These are phyloP conservation scores for Ascidia mentula DNA, from an alignment of 23 tunicate species.

Conservation along the genomic window DNA sequence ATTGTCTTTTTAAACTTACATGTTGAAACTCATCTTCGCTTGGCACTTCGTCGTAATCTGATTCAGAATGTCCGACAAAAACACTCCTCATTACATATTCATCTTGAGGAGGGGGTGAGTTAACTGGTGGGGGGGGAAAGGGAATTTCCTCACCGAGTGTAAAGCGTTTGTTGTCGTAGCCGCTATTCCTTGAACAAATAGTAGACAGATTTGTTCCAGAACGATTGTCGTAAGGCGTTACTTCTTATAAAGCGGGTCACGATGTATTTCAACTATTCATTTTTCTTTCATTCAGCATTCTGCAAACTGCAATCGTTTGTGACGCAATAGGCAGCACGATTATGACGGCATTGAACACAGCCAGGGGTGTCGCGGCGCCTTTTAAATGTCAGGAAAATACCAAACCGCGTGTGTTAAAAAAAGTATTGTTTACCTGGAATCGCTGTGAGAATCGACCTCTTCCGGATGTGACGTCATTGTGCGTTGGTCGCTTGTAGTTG, in stretches of 20 bases:
- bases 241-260: too few species aligned
- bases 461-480: slow-evolving; percentile 1
- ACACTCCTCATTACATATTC: not conserved
- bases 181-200: not conserved
- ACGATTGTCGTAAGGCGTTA: too few species aligned
- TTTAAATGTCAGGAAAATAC: not conserved
- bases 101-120: not conserved
- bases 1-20: not conserved
- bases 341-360: not conserved
- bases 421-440: slow-evolving; percentile 4
- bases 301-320: not conserved
- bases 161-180: not conserved
- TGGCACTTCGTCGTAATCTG: slow-evolving; percentile 6
- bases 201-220: too few species aligned
- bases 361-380: not conserved
- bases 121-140: not conserved
- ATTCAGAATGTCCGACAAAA: not conserved
- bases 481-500: not conserved
- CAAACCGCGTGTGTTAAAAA: not conserved
- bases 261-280: too few species aligned
- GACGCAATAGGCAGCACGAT: not conserved
- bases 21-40: not conserved
- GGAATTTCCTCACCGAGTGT: slow-evolving; percentile 1
- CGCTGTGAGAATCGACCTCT: not conserved
- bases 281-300: too few species aligned